Base-by-base conservation (phyloP, 2,113 vertebrate species). In the Gambusia affinis region DNA sequence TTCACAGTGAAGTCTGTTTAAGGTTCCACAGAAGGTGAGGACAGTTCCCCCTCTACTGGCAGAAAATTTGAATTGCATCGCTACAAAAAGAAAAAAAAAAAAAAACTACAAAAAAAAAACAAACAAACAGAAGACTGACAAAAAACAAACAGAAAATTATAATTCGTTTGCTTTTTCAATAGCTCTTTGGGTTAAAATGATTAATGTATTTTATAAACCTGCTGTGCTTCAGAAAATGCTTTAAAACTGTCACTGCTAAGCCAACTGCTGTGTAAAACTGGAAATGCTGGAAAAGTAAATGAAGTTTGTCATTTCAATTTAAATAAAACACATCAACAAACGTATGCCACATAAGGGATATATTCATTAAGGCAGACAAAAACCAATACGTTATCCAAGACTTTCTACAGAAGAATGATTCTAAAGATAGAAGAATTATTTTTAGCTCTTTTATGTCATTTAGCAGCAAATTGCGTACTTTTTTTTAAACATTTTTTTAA, bases 11-110 rank as follows among this genome's bases (percentile, higher is more conserved):
- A 8, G 51, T 22, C 22, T 54, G 2, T 54, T 54, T 54, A 54
- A 24, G 51, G 2, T n/a, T 24, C 51, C 8, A 8, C 51, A 24
- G 22, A n/a, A 54, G 35, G 3, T 29, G 19, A 24, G 29, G 37
- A 37, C n/a, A 60, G 74, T 57, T 71, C 37, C 69, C 81, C 83
- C 82, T 70, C 89, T 88, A 11, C 77, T 76, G 89, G 80, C 44
- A 64, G 37, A 0, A 31, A 17, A 8, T 1, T 4, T 10, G 12
- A 74, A 70, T 39, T 73, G 39, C 78, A 79, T 22, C 24, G 2
- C 37, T 4, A 35, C 37, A 12, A 67, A 28, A 28, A 44, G 17
- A 28, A 28, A 54, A 24, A 39, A 39, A 47, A 54, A 66, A 60
- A 57, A 6, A n/a, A 37, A 27, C 27, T 27, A 27, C 1, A 37